These are phyloP conservation scores for Lymantria dispar DNA, from an alignment of 2,888 invertebrate species.

Conservation along the genomic window DNA sequence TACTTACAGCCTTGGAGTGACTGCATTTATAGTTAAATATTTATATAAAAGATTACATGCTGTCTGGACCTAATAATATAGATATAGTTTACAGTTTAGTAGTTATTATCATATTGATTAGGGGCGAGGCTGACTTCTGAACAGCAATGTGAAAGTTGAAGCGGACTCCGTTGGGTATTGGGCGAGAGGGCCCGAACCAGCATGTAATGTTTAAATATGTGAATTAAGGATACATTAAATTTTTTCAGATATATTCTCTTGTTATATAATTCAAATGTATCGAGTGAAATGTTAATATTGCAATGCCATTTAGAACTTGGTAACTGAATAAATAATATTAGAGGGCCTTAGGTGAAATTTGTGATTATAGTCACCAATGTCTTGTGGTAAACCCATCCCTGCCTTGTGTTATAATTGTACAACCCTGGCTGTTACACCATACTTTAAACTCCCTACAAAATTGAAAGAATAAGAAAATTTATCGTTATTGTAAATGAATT, in stretches of 20 bases:
- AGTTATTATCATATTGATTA: slow-evolving; percentile 51
- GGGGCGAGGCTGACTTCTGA: slow-evolving; percentile 59
- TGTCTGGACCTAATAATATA: slow-evolving; percentile 62
- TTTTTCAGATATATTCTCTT: slow-evolving; percentile 83
- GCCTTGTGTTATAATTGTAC: slow-evolving; percentile 36
- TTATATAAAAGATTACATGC: slow-evolving; percentile 29
- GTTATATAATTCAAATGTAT: slow-evolving; percentile 83
- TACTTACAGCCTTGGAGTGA: slow-evolving; percentile 17
- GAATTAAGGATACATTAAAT: slow-evolving; percentile 79
- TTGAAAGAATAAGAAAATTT: slow-evolving; percentile 59
- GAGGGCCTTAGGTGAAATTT: slow-evolving; percentile 74
- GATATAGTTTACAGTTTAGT: slow-evolving; percentile 56
- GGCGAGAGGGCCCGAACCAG: slow-evolving; percentile 74
- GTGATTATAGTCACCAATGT: slow-evolving; percentile 53
- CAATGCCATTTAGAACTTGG: slow-evolving; percentile 61
- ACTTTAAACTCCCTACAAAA: slow-evolving; percentile 63
- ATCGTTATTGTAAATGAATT: slow-evolving; percentile 78
- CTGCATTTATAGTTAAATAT: slow-evolving; percentile 35
- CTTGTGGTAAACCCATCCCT: slow-evolving; percentile 34
- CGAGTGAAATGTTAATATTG: slow-evolving; percentile 63
- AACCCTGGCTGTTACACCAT: slow-evolving; percentile 31
- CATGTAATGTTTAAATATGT: slow-evolving; percentile 71
- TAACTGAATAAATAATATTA: slow-evolving; percentile 68
- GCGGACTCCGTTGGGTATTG: slow-evolving; percentile 57
- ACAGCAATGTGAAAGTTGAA: slow-evolving; percentile 55